Evolutionary conservation across 2,113 vertebrate genomes (phyloP).

Genomic region (Acanthisitta chloris): DNA sequence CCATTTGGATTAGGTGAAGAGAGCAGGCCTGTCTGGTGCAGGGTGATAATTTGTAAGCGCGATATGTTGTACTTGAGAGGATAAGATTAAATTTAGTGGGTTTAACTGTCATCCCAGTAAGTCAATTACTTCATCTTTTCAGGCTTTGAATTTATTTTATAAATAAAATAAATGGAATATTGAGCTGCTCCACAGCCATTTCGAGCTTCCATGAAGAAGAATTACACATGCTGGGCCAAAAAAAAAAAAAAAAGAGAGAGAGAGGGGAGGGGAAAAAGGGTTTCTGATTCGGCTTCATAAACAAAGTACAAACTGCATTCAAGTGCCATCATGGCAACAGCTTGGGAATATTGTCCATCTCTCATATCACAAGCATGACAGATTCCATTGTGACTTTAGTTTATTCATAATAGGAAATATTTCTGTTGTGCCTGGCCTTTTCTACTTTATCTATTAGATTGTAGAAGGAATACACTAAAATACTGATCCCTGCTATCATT

Average conservation of each 20-base stretch:
- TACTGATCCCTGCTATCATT: constrained; percentile 22
- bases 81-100: constrained; percentile 90
- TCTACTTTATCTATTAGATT: constrained; percentile 60
- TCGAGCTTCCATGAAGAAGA: constrained; percentile 80
- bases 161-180: constrained; percentile 90
- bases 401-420: constrained; percentile 82
- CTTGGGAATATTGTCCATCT: constrained; percentile 77
- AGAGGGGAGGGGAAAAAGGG: constrained; percentile 47
- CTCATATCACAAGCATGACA: constrained; percentile 79
- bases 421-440: constrained; percentile 69
- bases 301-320: constrained; percentile 81
- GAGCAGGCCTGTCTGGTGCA: constrained; percentile 81
- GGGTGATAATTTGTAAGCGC: constrained; percentile 87
- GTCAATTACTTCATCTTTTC: constrained; percentile 89
- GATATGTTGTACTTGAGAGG: constrained; percentile 88
- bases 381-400: constrained; percentile 78
- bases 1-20: constrained; percentile 88
- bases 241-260: neutral
- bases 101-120: constrained; percentile 87
- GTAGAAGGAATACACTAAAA: constrained; percentile 54
- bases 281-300: constrained; percentile 77
- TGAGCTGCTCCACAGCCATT: constrained; percentile 81
- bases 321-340: constrained; percentile 68
- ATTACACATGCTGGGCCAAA: constrained; percentile 79
- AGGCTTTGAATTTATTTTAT: constrained; percentile 87